These are phyloP conservation scores for Bombus polaris DNA, from an alignment of 1,140 invertebrate genomes.

Conservation along the genomic window DNA sequence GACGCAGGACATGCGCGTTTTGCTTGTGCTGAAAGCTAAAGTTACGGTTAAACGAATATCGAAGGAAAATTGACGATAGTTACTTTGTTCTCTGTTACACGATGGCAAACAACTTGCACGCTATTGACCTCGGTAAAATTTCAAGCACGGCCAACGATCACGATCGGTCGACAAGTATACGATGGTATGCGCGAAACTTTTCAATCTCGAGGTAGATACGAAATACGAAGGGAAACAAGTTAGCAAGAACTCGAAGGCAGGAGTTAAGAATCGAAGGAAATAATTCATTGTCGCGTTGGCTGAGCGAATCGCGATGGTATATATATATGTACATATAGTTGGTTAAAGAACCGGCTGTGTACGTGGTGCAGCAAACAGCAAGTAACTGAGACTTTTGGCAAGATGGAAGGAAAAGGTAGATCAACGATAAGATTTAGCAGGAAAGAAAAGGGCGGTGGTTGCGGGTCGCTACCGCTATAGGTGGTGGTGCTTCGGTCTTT, in stretches of 20 bases:
- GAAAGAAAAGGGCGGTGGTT: background rate
- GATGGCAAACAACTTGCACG: background rate
- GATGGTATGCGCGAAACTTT: background rate
- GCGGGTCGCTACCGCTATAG: background rate
- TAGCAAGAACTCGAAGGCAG: background rate
- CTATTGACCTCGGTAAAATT: background rate
- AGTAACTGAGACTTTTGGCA: slow-evolving; percentile 25
- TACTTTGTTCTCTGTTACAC: too few species aligned
- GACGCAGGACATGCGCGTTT: background rate
- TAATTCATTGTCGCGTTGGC: background rate
- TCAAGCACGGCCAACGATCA: background rate
- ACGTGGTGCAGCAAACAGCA: background rate
- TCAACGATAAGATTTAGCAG: slow-evolving; percentile 27
- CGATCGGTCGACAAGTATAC: background rate
- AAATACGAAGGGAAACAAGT: background rate
- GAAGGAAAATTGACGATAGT: too few species aligned
- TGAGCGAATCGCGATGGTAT: too few species aligned
- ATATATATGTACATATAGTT: background rate
- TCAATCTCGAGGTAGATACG: background rate
- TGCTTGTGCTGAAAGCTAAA: too few species aligned
- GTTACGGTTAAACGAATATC: background rate
- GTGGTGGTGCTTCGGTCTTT: slow-evolving; percentile 26
- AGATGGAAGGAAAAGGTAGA: background rate
- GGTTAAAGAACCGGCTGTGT: background rate
- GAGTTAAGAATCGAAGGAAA: background rate